Evolutionary conservation across 2,888 invertebrate species (phyloP), one percentile per base, ranked within the genome.

Genomic region (Cecidostiba fungosa): DNA sequence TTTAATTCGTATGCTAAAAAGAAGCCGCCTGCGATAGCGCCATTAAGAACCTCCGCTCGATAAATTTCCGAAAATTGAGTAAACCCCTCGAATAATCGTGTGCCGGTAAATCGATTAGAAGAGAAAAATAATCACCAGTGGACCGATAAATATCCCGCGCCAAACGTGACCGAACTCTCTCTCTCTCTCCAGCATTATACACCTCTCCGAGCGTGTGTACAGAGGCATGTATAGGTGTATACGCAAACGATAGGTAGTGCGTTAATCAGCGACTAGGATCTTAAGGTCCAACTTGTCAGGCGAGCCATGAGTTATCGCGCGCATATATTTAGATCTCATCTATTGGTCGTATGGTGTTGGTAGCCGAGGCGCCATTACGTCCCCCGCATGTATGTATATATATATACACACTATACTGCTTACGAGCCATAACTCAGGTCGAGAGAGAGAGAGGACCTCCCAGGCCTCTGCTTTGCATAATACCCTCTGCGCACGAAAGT

Each of bases 251-350:
- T 0, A 32, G 29, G 39, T 19, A 54, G 54, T 66, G 79, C 84
- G 84, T 84, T 84, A 84, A 84, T 84, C 84, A 84, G 74, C 54
- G 73, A 50, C 54, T 69, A 43, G 79, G 69, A 84, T 80, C 84
- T 79, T 80, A 80, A 84, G 78, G 79, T 43, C 79, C 69, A 74
- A 66, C 72, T 83, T 78, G 78, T 78, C 78, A 66, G 50, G 69
- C 4, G 23, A 26, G 62, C 19, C 69, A 16, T 80, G 79, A 84
- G 76, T 84, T 84, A 80, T 76, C 79, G 79, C 74, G 74, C 66
- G 54, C 79, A 69, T 80, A 80, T 66, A 79, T 84, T 84, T 84
- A 84, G 66, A 84, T 84, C 78, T 78, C 84, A 79, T 84, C 83
- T 77, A 77, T 83, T 59, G 70, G 77, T 77, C 12, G 66, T 66